These are phyloP conservation scores for Melanophora roralis DNA, from an alignment of 2,888 invertebrate species.

Conservation along the genomic window DNA sequence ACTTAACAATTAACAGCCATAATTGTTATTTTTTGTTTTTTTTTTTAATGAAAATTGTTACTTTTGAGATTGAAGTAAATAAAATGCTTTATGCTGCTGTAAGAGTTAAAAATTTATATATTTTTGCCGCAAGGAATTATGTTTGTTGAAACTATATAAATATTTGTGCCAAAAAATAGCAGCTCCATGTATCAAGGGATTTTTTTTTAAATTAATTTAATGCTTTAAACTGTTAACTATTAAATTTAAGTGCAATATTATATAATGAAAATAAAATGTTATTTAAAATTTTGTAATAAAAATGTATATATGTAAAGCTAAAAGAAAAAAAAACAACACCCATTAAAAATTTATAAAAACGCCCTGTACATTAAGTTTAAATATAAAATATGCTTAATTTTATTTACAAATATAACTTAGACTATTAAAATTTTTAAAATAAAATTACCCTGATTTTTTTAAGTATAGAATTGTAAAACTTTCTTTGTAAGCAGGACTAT, in stretches of 20 bases:
- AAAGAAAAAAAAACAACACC: not conserved
- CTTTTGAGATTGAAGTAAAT: slow-evolving; percentile 8
- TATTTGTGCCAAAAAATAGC: not conserved
- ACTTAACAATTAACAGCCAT: slow-evolving; percentile 50
- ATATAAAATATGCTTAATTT: not conserved
- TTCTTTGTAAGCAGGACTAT: not conserved
- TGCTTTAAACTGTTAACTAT: not conserved
- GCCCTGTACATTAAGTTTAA: slow-evolving; percentile 42
- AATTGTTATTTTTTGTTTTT: slow-evolving; percentile 41
- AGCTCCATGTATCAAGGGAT: too few species aligned
- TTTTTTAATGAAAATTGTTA: not conserved
- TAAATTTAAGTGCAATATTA: not conserved
- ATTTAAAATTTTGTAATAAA: slow-evolving; percentile 6
- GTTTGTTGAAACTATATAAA: not conserved
- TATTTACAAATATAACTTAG: not conserved
- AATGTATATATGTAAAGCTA: not conserved
- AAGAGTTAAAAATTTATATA: slow-evolving; percentile 28
- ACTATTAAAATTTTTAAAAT: not conserved
- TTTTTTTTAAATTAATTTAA: too few species aligned
- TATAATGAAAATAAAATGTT: not conserved
- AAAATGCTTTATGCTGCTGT: slow-evolving; percentile 40
- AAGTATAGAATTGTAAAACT: not conserved
- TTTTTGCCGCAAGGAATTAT: not conserved
- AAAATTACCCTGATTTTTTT: not conserved
- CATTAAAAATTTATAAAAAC: too few species aligned